Evolutionary conservation across 2,888 invertebrate species (phyloP).

Genomic region (Philereme transversata): DNA sequence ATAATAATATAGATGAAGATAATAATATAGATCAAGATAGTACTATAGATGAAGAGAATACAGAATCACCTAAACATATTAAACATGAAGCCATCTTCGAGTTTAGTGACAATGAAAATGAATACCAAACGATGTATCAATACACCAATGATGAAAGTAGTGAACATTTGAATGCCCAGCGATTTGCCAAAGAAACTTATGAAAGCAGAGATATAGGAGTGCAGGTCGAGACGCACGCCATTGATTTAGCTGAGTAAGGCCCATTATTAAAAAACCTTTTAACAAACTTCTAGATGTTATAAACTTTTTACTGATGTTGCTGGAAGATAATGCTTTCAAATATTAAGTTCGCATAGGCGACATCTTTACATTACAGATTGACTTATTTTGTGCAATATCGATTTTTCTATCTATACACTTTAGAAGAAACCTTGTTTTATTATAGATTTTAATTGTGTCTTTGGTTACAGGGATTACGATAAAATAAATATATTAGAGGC

Average conservation of each 20-base stretch:
- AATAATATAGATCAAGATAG: neutral
- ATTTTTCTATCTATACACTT: too few relatives aligned
- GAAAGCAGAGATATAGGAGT: constrained; percentile 20
- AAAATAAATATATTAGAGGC: constrained; percentile 14
- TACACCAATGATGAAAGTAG: neutral
- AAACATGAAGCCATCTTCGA: neutral
- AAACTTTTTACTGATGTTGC: too few relatives aligned
- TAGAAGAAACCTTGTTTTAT: too few relatives aligned
- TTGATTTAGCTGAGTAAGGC: constrained; percentile 18
- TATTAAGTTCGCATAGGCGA: too few relatives aligned
- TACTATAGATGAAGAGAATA: neutral
- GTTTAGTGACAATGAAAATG: neutral
- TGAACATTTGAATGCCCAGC: neutral
- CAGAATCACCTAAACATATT: neutral
- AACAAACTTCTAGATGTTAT: neutral
- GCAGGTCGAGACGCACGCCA: constrained; percentile 20
- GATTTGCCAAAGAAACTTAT: neutral
- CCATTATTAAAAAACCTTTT: neutral
- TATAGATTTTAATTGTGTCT: neutral
- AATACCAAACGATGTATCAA: constrained; percentile 1
- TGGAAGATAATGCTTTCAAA: too few relatives aligned
- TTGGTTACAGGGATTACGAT: constrained; percentile 23
- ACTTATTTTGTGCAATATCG: too few relatives aligned
- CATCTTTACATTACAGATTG: too few relatives aligned
- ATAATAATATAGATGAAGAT: neutral